Conservation (phyloP, 2,888 invertebrate species). For the Eutolmus rufibarbis region DNA sequence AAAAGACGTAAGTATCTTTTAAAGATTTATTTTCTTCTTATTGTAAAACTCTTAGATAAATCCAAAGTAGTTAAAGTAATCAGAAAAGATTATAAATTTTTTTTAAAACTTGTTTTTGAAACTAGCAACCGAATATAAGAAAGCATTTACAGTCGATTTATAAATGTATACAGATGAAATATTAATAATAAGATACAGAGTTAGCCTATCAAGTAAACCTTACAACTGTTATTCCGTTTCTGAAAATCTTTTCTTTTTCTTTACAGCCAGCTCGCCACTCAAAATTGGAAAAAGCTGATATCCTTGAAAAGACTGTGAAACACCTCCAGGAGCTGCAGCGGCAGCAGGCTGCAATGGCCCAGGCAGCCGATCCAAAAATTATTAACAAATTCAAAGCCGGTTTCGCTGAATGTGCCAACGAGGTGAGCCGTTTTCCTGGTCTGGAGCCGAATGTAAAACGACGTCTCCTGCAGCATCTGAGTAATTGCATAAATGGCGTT, state of each 20-base stretch:
- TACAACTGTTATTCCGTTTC: background rate
- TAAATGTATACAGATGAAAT: too few relatives aligned
- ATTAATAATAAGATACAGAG: too few relatives aligned
- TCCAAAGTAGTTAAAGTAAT: background rate
- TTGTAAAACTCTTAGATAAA: background rate
- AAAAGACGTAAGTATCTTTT: conserved; percentile 79
- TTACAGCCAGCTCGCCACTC: conserved; percentile 90
- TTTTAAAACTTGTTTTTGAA: too few relatives aligned
- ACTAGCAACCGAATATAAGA: too few relatives aligned
- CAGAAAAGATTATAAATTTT: background rate
- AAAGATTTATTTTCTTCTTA: background rate
- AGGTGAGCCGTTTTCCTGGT: conserved; percentile 78
- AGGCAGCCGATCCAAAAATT: conserved; percentile 83
- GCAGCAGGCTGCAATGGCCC: conserved; percentile 83
- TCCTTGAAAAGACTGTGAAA: conserved; percentile 92
- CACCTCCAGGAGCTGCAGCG: conserved; percentile 89
- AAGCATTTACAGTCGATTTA: too few relatives aligned
- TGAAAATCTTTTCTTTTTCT: conserved; percentile 11
- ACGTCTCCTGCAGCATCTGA: conserved; percentile 78
- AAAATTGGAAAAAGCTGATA: conserved; percentile 95
- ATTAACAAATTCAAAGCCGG: conserved; percentile 86
- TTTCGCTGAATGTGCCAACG: conserved; percentile 87
- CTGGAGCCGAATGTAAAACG: conserved; percentile 76
- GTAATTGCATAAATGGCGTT: conserved; percentile 70
- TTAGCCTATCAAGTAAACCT: background rate